Base-by-base conservation (phyloP, 2,888 invertebrate species). In the Lamellibrachia columna region DNA sequence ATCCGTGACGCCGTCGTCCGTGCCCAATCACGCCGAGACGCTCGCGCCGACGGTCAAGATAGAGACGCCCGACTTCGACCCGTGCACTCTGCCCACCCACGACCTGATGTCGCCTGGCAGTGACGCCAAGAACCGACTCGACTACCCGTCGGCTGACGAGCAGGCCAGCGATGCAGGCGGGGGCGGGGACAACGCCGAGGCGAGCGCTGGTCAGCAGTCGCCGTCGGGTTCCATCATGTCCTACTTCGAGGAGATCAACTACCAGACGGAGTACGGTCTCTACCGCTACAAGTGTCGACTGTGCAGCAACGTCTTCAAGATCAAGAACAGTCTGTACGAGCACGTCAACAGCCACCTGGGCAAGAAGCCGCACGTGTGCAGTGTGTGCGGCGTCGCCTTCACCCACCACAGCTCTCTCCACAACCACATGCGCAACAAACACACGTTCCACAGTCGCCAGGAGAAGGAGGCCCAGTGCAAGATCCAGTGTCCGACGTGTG, bases 311-410 rank as follows among this genome's bases (percentile, higher is more conserved):
- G 91, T 93, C 92, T 94, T 93, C 90, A 93, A 93, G 92, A 92
- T 93, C 7, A 92, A 93, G 53, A 93, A 92, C 58, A 93, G 94
- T 52, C 92, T 94, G 40, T 93, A 93, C 75, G 94, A 94, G 60
- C 94, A 94, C 93, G 58, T 94, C 58, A 93, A 94, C 92, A 94
- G 93, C 40, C 94, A 94, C 53, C 92, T 93, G 15, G 93, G 93
- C 7, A 92, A 92, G 91, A 92, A 92, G 60, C 94, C 94, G 7
- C 92, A 94, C 53, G 93, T 92, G 15, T 94, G 94, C 91, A 90
- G 92, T 3, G 60, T 92, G 55, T 94, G 94, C 91, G 94, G 93
- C 4, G 93, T 93, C 52, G 53, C 93, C 15, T 94, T 94, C 90
- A 92, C 93, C 0, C 94, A 94, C 92, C 93, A 93, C 92, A 93